Base-by-base conservation (phyloP, 2,113 vertebrate species). In the Catharus fuscescens region DNA sequence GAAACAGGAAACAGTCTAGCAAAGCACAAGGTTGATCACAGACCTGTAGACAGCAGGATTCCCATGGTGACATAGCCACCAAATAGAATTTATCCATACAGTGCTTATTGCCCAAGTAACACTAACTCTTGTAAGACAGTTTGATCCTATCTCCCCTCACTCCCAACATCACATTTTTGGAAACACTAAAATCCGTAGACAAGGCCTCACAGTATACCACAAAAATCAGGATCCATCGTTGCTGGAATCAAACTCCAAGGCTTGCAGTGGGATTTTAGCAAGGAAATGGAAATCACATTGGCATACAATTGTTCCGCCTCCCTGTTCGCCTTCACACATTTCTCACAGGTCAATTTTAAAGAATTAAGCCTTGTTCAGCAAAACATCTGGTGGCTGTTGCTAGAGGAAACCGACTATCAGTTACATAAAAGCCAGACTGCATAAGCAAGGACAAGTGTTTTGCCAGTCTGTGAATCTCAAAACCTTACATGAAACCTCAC, bases 341-440 rank as follows among this genome's bases (percentile, higher is more conserved):
- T 93, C 88, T 97, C 53, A 79, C 67, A 89, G 93, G 94, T 94
- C 96, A 97, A 44, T 88, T 84, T 84, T 67, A 70, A 88, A 97
- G 93, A 97, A 97, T 84, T 88, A 67, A 94, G 88, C 47, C 93
- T 96, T 95, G 96, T 95, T 96, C 93, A 81, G 87, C 14, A 60
- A 59, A 92, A 92, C 92, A 93, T 93, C 96, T 95, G 94, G 92
- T 88, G 90, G 90, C 94, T 96, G 94, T 95, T 97, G 92, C 96
- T 92, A 96, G 61, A 95, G 95, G 93, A 96, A 92, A 92, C 90
- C 69, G 62, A 86, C 84, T 77, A 62, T 85, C 91, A 93, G 92
- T 92, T 94, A 90, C 88, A 90, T 88, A 95, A 93, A 91, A 92
- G 70, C 70, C 74, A 93, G 95, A 72, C 93, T 77, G 90, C 79